Conservation (phyloP, 2,797 vertebrate species). For the Argyrosomus regius region DNA sequence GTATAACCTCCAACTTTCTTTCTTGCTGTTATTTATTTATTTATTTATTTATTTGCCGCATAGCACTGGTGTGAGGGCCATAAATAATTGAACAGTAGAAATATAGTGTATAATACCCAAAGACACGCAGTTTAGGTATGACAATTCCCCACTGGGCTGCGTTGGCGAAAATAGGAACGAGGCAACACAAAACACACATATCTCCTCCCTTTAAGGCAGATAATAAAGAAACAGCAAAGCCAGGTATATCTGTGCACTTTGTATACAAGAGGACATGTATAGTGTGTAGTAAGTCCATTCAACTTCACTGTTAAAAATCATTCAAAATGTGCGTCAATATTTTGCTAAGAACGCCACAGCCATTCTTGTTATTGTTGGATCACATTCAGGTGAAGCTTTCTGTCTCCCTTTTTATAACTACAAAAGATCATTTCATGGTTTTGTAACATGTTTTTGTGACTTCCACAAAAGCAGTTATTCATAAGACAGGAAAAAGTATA, state of each 20-base stretch:
- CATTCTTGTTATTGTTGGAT: not conserved
- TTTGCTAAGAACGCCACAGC: not conserved
- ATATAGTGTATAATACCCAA: constrained; percentile 43
- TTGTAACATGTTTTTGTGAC: not conserved
- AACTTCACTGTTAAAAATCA: not conserved
- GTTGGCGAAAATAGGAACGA: constrained; percentile 35
- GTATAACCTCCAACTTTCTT: constrained; percentile 24
- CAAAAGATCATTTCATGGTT: constrained; percentile 3
- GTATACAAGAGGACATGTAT: not conserved
- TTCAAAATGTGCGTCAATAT: not conserved
- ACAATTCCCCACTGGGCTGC: constrained; percentile 42
- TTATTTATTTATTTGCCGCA: constrained; percentile 19
- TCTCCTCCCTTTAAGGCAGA: constrained; percentile 7
- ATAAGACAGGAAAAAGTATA: constrained; percentile 10
- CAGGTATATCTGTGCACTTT: not conserved
- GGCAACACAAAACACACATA: constrained; percentile 19
- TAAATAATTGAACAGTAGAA: constrained; percentile 66
- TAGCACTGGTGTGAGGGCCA: constrained; percentile 48
- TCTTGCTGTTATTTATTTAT: constrained; percentile 6
- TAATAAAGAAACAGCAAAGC: constrained; percentile 22
- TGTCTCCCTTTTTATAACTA: not conserved
- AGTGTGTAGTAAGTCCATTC: not conserved
- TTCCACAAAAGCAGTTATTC: constrained; percentile 15
- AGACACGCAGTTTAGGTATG: constrained; percentile 55
- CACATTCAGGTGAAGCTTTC: not conserved